phyloP scores from a whole-genome alignment of 2,888 invertebrate genomes.

The Morpho helenor region DNA sequence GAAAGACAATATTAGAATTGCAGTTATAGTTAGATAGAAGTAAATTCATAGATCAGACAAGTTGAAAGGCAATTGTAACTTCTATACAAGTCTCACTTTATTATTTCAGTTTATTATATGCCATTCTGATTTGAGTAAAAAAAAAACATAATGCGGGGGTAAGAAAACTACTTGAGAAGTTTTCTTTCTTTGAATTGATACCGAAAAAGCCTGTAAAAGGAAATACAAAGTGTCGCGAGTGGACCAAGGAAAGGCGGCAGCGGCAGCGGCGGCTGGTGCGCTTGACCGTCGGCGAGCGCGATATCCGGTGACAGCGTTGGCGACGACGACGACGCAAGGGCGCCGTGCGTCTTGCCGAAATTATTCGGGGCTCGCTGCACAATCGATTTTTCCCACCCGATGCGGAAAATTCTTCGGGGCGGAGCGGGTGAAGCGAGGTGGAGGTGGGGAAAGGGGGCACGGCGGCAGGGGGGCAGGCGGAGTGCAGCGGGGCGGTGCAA shows the following conservation, averaged over 20 bases:
- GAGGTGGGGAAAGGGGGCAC: constrained; percentile 44
- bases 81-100: too few species aligned
- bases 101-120: too few species aligned
- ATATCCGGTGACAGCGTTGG: constrained; percentile 27
- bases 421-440: constrained; percentile 64
- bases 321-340: constrained; percentile 62
- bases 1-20: too few species aligned
- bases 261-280: constrained; percentile 8
- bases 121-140: too few species aligned
- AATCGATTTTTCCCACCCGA: constrained; percentile 80
- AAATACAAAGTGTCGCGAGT: too few species aligned
- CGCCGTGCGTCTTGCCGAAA: constrained; percentile 79
- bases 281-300: constrained; percentile 36
- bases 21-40: too few species aligned
- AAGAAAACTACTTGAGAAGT: too few species aligned
- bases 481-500: constrained; percentile 78
- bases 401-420: constrained; percentile 78
- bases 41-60: too few species aligned
- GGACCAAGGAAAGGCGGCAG: neutral
- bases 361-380: constrained; percentile 78
- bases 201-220: too few species aligned
- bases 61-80: too few species aligned
- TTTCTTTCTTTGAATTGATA: too few species aligned
- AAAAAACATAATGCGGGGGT: too few species aligned
- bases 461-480: constrained; percentile 68